A percentile compares a stretch with the other conserved stretches of the same genome.
phyloP scores from a whole-genome alignment of 2,113 vertebrate genomes.

The Capra hircus region DNA sequence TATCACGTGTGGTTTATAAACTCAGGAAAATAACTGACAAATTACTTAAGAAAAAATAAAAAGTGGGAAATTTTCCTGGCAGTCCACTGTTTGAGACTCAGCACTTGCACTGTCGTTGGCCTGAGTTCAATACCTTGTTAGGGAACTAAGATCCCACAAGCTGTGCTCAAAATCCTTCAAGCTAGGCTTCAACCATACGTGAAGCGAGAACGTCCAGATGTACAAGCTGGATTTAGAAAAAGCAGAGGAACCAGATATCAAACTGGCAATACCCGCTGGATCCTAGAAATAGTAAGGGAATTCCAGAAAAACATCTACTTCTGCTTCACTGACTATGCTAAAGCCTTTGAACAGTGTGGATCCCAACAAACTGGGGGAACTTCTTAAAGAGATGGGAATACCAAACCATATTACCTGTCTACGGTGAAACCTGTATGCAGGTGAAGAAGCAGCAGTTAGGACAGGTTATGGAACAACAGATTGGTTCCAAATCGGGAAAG shows the following conservation, averaged over 20 bases:
- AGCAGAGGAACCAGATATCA: background rate
- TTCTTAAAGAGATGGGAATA: background rate
- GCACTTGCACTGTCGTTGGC: rapidly evolving
- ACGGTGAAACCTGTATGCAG: background rate
- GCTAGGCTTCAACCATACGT: background rate
- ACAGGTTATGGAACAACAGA: background rate
- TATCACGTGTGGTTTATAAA: background rate
- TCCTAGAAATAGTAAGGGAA: background rate
- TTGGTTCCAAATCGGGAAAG: background rate
- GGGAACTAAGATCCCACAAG: background rate
- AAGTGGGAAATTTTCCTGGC: background rate
- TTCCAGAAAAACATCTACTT: background rate
- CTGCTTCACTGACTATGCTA: background rate
- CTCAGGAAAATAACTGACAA: background rate
- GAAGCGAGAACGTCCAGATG: background rate
- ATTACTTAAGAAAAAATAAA: background rate
- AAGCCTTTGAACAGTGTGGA: background rate
- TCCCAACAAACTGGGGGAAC: background rate
- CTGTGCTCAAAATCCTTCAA: background rate
- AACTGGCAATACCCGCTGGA: background rate
- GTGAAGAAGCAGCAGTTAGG: background rate
- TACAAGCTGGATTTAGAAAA: background rate
- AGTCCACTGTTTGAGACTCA: background rate
- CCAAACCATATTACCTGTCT: background rate
- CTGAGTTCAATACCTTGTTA: background rate